These are phyloP conservation scores for Aphelenchoides avenae DNA, from an alignment of 1,140 invertebrate genomes.

Conservation along the genomic window DNA sequence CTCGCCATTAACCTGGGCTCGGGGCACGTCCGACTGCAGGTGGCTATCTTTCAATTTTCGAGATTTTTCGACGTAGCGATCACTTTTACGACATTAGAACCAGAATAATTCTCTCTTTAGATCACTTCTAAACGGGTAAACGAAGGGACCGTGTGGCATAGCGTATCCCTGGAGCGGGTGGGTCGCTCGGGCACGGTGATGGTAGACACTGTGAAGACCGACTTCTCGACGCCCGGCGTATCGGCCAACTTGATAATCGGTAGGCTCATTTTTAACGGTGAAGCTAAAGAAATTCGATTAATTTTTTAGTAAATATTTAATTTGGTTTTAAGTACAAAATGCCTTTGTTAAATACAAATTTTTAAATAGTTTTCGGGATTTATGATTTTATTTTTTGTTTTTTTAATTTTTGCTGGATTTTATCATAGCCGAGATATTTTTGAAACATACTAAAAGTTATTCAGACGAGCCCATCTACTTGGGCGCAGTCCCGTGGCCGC, in stretches of 20 bases:
- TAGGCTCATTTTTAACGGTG: slow-evolving; percentile 4
- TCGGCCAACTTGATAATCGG: slow-evolving; percentile 55
- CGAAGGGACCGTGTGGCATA: slow-evolving; percentile 80
- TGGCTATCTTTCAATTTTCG: slow-evolving; percentile 14
- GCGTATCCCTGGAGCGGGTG: slow-evolving; percentile 73
- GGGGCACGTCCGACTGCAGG: slow-evolving; percentile 74
- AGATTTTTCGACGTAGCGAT: background rate
- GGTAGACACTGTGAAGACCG: slow-evolving; percentile 79
- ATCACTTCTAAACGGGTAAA: slow-evolving; percentile 76
- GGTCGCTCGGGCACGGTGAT: slow-evolving; percentile 78
- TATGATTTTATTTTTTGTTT: background rate
- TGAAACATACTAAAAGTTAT: too few species aligned
- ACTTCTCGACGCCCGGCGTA: slow-evolving; percentile 79
- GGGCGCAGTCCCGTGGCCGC: slow-evolving; percentile 69
- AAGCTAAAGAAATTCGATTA: too few species aligned
- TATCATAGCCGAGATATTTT: slow-evolving; percentile 60
- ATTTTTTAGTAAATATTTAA: too few species aligned
- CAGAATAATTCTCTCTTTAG: slow-evolving; percentile 60
- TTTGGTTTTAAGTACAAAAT: too few species aligned
- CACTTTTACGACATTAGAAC: background rate
- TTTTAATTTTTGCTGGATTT: slow-evolving; percentile 3
- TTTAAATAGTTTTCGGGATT: background rate
- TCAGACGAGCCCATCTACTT: slow-evolving; percentile 82
- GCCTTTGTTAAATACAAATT: too few species aligned
- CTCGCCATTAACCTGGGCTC: slow-evolving; percentile 80